Evolutionary conservation across 2,113 vertebrate genomes (phyloP).

Genomic region (Percina caprodes): DNA sequence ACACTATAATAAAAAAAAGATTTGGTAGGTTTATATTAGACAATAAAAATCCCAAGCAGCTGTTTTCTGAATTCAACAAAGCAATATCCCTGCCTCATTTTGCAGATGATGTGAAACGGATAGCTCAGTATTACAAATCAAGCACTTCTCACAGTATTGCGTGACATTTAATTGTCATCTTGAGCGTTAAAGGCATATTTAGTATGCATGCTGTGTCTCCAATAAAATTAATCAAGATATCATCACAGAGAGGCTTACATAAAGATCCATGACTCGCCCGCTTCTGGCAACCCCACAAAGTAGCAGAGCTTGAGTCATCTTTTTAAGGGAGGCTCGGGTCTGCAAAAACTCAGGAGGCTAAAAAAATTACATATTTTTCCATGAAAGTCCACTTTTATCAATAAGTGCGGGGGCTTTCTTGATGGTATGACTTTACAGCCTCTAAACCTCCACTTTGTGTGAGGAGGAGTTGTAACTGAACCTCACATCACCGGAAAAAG

Average conservation of each 20-base stretch:
- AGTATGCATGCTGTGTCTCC: constrained; percentile 24
- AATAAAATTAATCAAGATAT: constrained; percentile 23
- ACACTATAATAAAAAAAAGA: background rate
- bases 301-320: constrained; percentile 36
- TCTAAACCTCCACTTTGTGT: constrained; percentile 5
- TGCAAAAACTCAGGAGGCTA: constrained; percentile 6
- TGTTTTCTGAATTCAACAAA: background rate
- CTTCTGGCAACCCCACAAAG: constrained; percentile 30
- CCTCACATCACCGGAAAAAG: background rate
- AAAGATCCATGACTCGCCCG: constrained; percentile 40
- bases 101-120: constrained; percentile 1
- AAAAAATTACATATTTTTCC: background rate
- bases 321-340: constrained; percentile 16
- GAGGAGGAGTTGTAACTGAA: constrained; percentile 8
- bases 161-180: constrained; percentile 47
- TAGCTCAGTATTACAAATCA: constrained; percentile 4
- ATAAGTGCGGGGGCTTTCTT: constrained; percentile 25
- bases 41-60: background rate
- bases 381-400: constrained; percentile 32
- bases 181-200: constrained; percentile 25
- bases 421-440: constrained; percentile 26
- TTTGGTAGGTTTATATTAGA: background rate
- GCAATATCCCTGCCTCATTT: background rate
- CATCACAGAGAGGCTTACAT: constrained; percentile 21
- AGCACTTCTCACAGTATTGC: constrained; percentile 5